Evolutionary conservation across 30 jellyfish, hydroid and myxozoan genomes (phyloP).

Genomic region (Turritopsis rubra): DNA sequence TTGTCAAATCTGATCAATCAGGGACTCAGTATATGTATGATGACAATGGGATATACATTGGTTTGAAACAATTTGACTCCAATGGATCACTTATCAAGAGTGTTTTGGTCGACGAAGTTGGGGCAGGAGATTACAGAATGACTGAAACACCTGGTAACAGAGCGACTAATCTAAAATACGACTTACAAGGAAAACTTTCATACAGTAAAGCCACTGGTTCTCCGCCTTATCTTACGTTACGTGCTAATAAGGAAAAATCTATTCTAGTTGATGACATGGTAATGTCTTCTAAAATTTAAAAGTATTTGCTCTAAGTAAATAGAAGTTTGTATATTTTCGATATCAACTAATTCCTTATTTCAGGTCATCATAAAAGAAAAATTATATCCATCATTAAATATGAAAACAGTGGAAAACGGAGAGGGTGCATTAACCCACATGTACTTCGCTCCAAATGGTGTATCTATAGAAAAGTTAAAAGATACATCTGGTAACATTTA

Average conservation of each 20-base stretch:
- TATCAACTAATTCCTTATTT: not conserved
- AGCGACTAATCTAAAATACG: not conserved
- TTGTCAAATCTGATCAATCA: not conserved
- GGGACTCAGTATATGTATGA: not conserved
- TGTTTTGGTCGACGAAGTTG: not conserved
- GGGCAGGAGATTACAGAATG: conserved; percentile 11
- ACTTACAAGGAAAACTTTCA: conserved; percentile 16
- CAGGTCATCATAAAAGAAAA: not conserved
- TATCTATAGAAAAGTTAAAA: not conserved
- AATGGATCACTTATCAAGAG: not conserved
- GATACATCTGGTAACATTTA: conserved; percentile 9
- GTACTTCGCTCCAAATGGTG: conserved; percentile 1
- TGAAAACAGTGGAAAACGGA: conserved; percentile 1
- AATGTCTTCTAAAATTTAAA: not conserved
- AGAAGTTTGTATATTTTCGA: not conserved
- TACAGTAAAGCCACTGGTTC: conserved; percentile 18
- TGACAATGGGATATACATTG: not conserved
- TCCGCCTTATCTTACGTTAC: not conserved
- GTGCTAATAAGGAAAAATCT: not conserved
- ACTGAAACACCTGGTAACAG: conserved; percentile 4
- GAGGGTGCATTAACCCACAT: conserved; percentile 11
- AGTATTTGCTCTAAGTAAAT: not conserved
- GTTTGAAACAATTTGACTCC: not conserved
- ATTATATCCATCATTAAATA: not conserved
- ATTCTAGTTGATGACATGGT: conserved; percentile 31